A percentile compares a stretch with the other conserved stretches of the same genome.
Evolutionary conservation across 2,888 invertebrate genomes (phyloP).

Genomic region (Rhopalosiphum nymphaeae): DNA sequence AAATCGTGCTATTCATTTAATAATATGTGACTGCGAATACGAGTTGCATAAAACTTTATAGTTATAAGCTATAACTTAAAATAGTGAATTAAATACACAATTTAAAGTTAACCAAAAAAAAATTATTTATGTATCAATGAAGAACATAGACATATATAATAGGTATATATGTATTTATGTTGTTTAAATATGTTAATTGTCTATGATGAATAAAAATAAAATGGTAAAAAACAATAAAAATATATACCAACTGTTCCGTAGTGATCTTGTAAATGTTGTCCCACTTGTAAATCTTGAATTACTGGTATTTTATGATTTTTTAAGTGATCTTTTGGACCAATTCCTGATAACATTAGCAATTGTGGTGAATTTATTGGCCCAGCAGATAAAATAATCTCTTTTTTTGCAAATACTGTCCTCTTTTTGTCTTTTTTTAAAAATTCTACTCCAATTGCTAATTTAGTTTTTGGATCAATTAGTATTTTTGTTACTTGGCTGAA

Average conservation of each 20-base stretch:
- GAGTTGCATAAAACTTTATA: too few relatives aligned
- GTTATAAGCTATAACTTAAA: too few relatives aligned
- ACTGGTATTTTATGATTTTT: conserved; percentile 66
- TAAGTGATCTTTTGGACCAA: conserved; percentile 79
- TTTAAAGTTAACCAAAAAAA: too few relatives aligned
- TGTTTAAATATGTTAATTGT: too few relatives aligned
- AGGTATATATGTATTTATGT: too few relatives aligned
- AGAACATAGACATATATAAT: too few relatives aligned
- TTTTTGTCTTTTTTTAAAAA: neutral
- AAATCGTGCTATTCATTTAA: too few relatives aligned
- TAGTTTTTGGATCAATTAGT: neutral
- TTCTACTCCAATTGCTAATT: neutral
- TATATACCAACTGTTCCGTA: neutral
- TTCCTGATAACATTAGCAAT: conserved; percentile 83
- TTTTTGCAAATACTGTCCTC: conserved; percentile 73
- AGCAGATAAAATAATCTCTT: conserved; percentile 88
- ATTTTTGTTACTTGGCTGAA: neutral
- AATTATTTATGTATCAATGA: too few relatives aligned
- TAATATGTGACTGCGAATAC: too few relatives aligned
- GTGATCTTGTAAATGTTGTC: conserved; percentile 26
- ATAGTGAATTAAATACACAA: too few relatives aligned
- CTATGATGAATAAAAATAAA: neutral
- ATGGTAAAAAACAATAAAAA: neutral
- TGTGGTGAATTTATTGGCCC: conserved; percentile 78
- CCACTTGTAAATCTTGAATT: conserved; percentile 67